phyloP scores from a whole-genome alignment of 2,888 invertebrate species.

The Hesperia comma region DNA sequence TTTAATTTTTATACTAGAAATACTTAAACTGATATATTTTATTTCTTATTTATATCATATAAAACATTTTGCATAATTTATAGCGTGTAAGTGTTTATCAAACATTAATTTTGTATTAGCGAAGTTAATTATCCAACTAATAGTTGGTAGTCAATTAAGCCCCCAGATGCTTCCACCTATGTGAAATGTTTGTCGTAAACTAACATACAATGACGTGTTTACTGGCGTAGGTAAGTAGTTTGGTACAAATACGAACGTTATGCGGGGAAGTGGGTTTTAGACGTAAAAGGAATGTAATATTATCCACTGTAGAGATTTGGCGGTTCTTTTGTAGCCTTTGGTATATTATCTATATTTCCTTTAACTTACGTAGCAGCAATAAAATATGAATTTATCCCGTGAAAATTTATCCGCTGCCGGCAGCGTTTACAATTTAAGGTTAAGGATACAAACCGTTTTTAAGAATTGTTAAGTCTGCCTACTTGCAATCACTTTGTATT shows the following conservation, averaged over 20 bases:
- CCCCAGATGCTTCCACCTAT: neutral
- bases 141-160: too few species aligned
- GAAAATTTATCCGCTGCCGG: constrained; percentile 47
- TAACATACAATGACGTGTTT: neutral
- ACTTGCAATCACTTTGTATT: constrained; percentile 44
- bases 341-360: constrained; percentile 37
- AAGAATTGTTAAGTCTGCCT: constrained; percentile 44
- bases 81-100: too few species aligned
- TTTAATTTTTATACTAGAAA: too few species aligned
- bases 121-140: too few species aligned
- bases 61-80: too few species aligned
- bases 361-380: constrained; percentile 44
- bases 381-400: constrained; percentile 49
- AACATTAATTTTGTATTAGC: too few species aligned
- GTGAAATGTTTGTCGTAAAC: constrained; percentile 1
- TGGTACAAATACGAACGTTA: neutral
- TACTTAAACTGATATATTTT: too few species aligned
- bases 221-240: neutral
- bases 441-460: constrained; percentile 15
- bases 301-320: constrained; percentile 17
- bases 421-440: constrained; percentile 41
- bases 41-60: too few species aligned
- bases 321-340: constrained; percentile 16
- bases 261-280: neutral
- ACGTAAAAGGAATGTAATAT: constrained; percentile 20